Percentiles rank a stretch among this genome's conserved stretches.
phyloP scores from a whole-genome alignment of 2,797 vertebrate genomes.

The Chelmon rostratus region DNA sequence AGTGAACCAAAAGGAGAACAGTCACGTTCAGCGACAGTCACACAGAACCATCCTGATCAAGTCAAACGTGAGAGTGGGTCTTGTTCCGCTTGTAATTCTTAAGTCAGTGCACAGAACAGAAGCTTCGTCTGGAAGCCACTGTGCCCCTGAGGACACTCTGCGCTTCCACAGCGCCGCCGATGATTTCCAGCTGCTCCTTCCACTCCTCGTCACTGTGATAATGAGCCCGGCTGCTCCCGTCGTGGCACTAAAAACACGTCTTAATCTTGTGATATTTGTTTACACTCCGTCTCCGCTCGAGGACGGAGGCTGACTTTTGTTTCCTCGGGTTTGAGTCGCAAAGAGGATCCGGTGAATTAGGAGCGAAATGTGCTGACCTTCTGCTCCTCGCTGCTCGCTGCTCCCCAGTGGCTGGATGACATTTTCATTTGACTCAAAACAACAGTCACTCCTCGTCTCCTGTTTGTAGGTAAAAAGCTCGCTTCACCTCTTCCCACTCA shows the following conservation, averaged over 20 bases:
- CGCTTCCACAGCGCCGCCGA: slow-evolving; percentile 30
- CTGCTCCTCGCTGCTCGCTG: neutral
- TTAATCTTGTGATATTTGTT: neutral
- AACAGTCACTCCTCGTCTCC: neutral
- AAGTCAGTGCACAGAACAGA: neutral
- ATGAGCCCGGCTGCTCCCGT: neutral
- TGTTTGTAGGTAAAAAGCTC: neutral
- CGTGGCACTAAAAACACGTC: neutral
- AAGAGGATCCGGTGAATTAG: neutral
- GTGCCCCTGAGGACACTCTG: slow-evolving; percentile 7
- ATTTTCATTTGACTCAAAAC: slow-evolving; percentile 18
- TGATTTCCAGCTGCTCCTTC: slow-evolving; percentile 45
- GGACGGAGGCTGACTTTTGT: too few species aligned
- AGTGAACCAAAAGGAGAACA: too few species aligned
- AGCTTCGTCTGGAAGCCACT: neutral
- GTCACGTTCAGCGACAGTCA: too few species aligned
- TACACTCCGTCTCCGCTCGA: neutral
- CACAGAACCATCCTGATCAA: neutral
- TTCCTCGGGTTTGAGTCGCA: neutral
- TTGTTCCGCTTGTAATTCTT: slow-evolving; percentile 8
- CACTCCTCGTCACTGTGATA: slow-evolving; percentile 17
- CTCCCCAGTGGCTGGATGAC: neutral
- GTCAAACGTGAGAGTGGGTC: neutral
- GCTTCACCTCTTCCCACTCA: neutral
- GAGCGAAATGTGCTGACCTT: neutral